Base-by-base conservation (phyloP, 64 coral and sea anemone genomes). In the Trachythela sp. region DNA sequence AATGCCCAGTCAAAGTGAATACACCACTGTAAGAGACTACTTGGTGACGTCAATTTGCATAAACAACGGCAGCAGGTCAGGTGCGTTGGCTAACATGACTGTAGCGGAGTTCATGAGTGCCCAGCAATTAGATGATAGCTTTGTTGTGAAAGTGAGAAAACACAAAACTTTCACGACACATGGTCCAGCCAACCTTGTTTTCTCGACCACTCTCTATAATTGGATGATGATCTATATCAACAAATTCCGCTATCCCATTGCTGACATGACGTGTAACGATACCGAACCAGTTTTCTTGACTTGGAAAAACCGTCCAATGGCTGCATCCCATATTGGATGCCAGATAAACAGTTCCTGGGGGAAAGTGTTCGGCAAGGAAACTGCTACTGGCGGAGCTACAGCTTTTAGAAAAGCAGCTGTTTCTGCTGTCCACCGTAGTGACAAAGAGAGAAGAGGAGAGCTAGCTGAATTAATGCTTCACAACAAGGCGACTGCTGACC, bases 51-150 rank as follows among this genome's bases (percentile, higher is more conserved):
- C 70, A 24, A 86, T 91, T 51, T 40, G 24, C 22, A 84, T 94
- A 11, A 85, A 90, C 48, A 94, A 94, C 48, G 88, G 84, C 9
- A 87, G 86, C 40, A 30, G 88, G 15, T 84, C 92, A 37, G 92
- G 92, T 48, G 89, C 84, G 0, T n/a, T 94, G 40, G 72, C 89
- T 15, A 91, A 94, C 35, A 94, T 91, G 93, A 91, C 58, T 1
- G 18, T 91, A 7, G 43, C 38, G 50, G 93, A 94, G 42, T 85
- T 91, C 31, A 77, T 88, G 8, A 76, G 48, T 41, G 89, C 77
- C 43, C 50, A 70, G 4, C 87, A 92, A 87, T 32, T 52, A 37
- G 91, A 87, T 40, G 90, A 83, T 35, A 67, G 86, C 67, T 30
- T 40, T 59, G 86, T 92, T 18, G 39, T 92, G 15, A n/a, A 75